Evolutionary conservation across 2,888 invertebrate genomes (phyloP).

Genomic region (Chamaedrilus cognettii): DNA sequence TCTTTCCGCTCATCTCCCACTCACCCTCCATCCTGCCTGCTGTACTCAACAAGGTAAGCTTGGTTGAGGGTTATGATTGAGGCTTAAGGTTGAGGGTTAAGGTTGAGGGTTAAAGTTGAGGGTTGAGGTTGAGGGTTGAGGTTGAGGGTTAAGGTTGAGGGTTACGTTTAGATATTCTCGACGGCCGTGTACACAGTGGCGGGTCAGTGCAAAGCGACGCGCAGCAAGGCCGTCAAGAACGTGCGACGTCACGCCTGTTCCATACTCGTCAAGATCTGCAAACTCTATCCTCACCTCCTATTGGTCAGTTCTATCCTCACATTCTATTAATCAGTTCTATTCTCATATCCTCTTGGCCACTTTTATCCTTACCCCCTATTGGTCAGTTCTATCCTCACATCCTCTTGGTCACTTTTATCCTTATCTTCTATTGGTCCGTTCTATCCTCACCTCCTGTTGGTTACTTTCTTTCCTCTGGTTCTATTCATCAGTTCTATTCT

Average conservation of each 20-base stretch:
- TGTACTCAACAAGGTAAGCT: constrained; percentile 73
- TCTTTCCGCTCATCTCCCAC: constrained; percentile 88
- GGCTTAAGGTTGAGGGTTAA: too few relatives aligned
- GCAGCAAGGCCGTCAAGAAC: constrained; percentile 78
- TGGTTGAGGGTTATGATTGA: not conserved
- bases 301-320: too few relatives aligned
- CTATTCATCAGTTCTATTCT: too few relatives aligned
- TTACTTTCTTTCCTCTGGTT: too few relatives aligned
- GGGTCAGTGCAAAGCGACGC: constrained; percentile 69
- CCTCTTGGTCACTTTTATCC: too few relatives aligned
- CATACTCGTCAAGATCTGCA: constrained; percentile 84
- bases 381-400: too few relatives aligned
- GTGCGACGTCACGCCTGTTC: constrained; percentile 87
- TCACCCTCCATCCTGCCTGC: constrained; percentile 77
- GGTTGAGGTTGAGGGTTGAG: too few relatives aligned
- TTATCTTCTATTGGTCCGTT: too few relatives aligned
- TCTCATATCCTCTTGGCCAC: not conserved
- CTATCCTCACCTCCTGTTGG: too few relatives aligned
- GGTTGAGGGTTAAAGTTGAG: too few relatives aligned
- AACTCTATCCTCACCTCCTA: constrained; percentile 83
- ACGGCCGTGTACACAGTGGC: constrained; percentile 75
- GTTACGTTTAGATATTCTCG: constrained; percentile 82
- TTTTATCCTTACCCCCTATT: too few relatives aligned
- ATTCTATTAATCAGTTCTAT: not conserved
- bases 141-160: too few relatives aligned